Evolutionary conservation across 1,140 invertebrate species (phyloP), one percentile per base, ranked within the genome.

Genomic region (Drosophila aff.): DNA sequence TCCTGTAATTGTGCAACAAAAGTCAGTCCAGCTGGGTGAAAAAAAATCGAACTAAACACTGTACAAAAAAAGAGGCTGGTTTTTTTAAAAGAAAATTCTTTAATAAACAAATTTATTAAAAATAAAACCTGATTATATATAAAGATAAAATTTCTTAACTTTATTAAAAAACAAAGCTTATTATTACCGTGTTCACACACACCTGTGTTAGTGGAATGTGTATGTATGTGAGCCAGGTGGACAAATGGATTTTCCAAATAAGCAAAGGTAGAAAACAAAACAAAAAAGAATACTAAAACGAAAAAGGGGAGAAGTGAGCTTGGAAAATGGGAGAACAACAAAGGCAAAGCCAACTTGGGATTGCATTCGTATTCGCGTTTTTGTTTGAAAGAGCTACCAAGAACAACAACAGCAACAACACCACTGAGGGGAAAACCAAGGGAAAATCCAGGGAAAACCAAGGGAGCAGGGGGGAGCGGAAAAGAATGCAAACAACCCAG

Each of bases 231-330:
- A 18, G 49, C 67, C 63, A 89, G 83, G 81, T 87, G 84, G 84
- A 87, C 84, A 90, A 89, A 87, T 87, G 84, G 81, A 89, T 87
- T 89, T 89, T 89, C 69, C 84, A 87, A 87, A 85, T 82, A 85
- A 82, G 64, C 76, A 59, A 65, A 78, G 65, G 46, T 49, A 65
- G n/a, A 57, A 23, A 53, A 23, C 43, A 46, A 28, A 38, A 43
- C n/a, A 13, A 53, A 10, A 43, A 13, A 33, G 16, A 36, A 58
- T 18, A 31, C 6, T 8, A 59, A 52, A 18, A 18, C 1, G 26
- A 18, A 50, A 16, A 28, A 15, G 4, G 16, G 21, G 13, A 15
- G 38, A 26, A 28, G 59, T 28, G 43, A 57, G 53, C 53, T 38
- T 6, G 40, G 53, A 26, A 33, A 63, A 55, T 73, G 47, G 33